These are phyloP conservation scores for Tapirus indicus DNA, from an alignment of 2,797 vertebrate genomes.

Conservation along the genomic window DNA sequence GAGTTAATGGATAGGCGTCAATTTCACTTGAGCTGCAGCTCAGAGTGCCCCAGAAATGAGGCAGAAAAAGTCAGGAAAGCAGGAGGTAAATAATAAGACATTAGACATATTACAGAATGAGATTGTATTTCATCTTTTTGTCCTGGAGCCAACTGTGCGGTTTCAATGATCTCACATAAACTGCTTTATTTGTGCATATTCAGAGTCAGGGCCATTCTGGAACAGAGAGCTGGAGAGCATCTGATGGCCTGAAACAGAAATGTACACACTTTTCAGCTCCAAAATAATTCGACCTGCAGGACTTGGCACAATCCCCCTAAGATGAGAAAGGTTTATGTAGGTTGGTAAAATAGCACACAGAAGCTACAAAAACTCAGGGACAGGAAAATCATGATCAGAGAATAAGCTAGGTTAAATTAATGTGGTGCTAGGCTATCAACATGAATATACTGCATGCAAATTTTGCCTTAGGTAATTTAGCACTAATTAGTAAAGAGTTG, in stretches of 20 bases:
- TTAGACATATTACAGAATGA: neutral
- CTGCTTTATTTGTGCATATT: neutral
- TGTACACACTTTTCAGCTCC: neutral
- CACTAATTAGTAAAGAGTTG: conserved; percentile 76
- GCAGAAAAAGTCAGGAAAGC: neutral
- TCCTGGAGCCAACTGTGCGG: neutral
- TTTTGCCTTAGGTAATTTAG: conserved; percentile 76
- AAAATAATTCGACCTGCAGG: neutral
- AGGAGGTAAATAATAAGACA: neutral
- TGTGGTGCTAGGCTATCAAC: conserved; percentile 71
- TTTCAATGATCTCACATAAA: neutral
- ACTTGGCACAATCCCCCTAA: conserved; percentile 27
- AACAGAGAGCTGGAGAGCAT: neutral
- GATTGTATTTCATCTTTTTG: neutral
- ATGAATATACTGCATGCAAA: conserved; percentile 63
- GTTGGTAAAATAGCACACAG: conserved; percentile 59
- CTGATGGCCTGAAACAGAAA: neutral
- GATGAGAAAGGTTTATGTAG: conserved; percentile 60
- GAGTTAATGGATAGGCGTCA: neutral
- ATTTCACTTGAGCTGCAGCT: neutral
- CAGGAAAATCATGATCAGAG: conserved; percentile 70
- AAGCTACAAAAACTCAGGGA: conserved; percentile 79
- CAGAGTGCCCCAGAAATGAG: neutral
- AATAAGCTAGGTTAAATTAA: conserved; percentile 81
- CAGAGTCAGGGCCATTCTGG: neutral